Conservation (phyloP, 2,888 invertebrate species). For the Meteorus cinctellus region DNA sequence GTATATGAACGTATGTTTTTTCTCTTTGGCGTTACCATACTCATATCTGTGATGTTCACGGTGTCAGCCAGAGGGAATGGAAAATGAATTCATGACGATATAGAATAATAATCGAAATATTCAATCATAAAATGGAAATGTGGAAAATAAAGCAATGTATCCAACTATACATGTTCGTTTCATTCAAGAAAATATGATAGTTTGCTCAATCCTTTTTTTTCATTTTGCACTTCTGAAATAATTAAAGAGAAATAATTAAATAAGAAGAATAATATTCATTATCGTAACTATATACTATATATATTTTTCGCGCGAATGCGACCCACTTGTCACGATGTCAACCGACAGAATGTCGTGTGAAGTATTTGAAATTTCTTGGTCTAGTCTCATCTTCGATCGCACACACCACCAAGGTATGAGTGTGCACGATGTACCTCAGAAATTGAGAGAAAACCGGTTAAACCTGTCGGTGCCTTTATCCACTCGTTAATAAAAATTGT, state of each 20-base stretch:
- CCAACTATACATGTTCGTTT: not conserved
- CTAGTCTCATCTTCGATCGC: conserved; percentile 30
- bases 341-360: conserved; percentile 30
- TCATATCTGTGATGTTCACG: not conserved
- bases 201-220: no score
- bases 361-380: conserved; percentile 41
- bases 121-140: not conserved
- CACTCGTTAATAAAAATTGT: conserved; percentile 38
- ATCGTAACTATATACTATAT: not conserved
- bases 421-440: conserved; percentile 21
- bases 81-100: not conserved
- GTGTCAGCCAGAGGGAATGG: not conserved
- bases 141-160: not conserved
- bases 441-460: conserved; percentile 45
- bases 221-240: no score
- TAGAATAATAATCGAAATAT: not conserved
- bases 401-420: not conserved
- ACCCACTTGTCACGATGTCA: conserved; percentile 43
- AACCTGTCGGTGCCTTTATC: conserved; percentile 36
- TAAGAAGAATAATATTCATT: no score
- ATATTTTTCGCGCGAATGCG: conserved; percentile 27
- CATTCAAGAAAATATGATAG: no score
- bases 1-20: not conserved
- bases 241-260: no score
- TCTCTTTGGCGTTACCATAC: not conserved